Evolutionary conservation across 92 coral and sea anemone species (phyloP).

Genomic region (Ricordea florida): DNA sequence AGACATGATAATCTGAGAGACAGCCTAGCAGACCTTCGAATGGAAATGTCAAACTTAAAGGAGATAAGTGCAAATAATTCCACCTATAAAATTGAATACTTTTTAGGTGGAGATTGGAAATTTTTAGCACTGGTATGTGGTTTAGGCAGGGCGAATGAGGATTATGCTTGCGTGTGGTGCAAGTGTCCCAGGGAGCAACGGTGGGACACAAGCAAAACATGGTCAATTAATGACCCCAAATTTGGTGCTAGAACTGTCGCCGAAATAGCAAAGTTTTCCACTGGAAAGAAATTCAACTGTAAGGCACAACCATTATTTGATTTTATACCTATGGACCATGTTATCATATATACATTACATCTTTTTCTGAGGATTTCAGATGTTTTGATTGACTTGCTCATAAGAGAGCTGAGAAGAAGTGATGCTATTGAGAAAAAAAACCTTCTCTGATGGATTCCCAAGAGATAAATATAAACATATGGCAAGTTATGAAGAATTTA

Average conservation of each 20-base stretch:
- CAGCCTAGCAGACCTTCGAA: constrained; percentile 23
- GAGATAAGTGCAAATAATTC: not conserved
- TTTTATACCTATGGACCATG: constrained; percentile 32
- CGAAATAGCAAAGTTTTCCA: constrained; percentile 2
- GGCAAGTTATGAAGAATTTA: constrained; percentile 56
- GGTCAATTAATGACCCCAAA: constrained; percentile 26
- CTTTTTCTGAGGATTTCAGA: too few species aligned
- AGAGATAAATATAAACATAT: constrained; percentile 55
- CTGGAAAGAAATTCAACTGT: constrained; percentile 1
- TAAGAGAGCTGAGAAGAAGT: constrained; percentile 4
- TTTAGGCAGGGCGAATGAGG: not conserved
- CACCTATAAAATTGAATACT: constrained; percentile 4
- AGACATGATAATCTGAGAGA: constrained; percentile 10
- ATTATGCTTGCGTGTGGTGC: constrained; percentile 39
- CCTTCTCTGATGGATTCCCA: constrained; percentile 33
- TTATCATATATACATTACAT: constrained; percentile 40
- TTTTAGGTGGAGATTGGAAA: constrained; percentile 47
- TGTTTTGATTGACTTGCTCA: not conserved
- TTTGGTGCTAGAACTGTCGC: constrained; percentile 36
- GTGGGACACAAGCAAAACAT: constrained; percentile 15
- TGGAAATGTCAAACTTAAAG: constrained; percentile 7
- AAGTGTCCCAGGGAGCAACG: constrained; percentile 18
- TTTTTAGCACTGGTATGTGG: not conserved
- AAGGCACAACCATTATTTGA: constrained; percentile 26
- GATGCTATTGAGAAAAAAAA: constrained; percentile 27